These are phyloP conservation scores for Idris sp. DNA, from an alignment of 1,140 invertebrate species.

Conservation along the genomic window DNA sequence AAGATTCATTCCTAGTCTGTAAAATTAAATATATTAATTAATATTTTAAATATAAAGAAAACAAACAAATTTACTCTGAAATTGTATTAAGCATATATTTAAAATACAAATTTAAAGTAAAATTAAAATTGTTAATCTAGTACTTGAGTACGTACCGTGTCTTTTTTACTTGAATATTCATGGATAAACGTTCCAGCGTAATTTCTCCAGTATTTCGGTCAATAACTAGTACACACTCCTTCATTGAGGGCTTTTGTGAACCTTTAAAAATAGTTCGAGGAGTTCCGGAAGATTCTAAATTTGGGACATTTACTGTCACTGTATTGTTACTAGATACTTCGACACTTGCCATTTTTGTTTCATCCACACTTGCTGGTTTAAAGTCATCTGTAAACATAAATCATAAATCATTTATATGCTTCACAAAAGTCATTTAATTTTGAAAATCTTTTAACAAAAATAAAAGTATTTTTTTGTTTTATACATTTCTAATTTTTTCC, in stretches of 20 bases:
- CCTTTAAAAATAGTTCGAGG: conserved; percentile 96
- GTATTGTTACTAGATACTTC: conserved; percentile 93
- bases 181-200: conserved; percentile 92
- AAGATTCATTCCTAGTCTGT: conserved; percentile 63
- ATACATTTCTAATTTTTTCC: too few relatives aligned
- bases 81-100: too few relatives aligned
- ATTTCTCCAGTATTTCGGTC: conserved; percentile 94
- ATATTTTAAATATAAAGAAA: not conserved
- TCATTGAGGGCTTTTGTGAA: conserved; percentile 91
- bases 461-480: too few relatives aligned
- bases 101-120: too few relatives aligned
- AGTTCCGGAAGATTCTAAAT: conserved; percentile 92
- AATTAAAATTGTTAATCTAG: too few relatives aligned
- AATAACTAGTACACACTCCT: conserved; percentile 97
- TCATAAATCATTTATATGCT: too few relatives aligned
- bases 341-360: conserved; percentile 91
- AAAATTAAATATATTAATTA: not conserved
- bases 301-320: conserved; percentile 94
- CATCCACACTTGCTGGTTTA: conserved; percentile 96
- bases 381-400: conserved; percentile 91
- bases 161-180: conserved; percentile 96
- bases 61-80: too few relatives aligned
- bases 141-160: conserved; percentile 82
- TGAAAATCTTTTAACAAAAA: too few relatives aligned
- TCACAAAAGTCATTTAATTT: too few relatives aligned